Percentiles rank a stretch among this genome's conserved stretches.
phyloP scores from a whole-genome alignment of 2,888 invertebrate genomes.

The Hydropsyche betteni region DNA sequence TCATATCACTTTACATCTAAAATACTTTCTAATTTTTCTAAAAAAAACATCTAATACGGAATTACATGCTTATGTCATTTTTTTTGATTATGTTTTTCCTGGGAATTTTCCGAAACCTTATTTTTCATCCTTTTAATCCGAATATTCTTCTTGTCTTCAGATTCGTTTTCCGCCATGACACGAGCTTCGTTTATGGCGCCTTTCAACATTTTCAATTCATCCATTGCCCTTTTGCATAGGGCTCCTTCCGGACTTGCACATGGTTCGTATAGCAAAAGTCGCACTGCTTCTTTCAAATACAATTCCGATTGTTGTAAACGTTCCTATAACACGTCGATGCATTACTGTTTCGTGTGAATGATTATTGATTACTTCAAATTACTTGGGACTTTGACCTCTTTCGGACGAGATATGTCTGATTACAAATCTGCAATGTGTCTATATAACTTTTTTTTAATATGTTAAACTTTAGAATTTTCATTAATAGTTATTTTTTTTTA shows the following conservation, averaged over 20 bases:
- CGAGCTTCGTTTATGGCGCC: constrained; percentile 61
- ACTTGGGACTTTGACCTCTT: too few species aligned
- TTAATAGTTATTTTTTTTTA: too few species aligned
- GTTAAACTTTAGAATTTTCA: too few species aligned
- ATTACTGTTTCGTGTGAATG: neutral
- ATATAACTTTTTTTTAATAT: too few species aligned
- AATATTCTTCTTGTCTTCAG: neutral
- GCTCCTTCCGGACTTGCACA: constrained; percentile 76
- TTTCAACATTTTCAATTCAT: constrained; percentile 70
- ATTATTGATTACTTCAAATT: too few species aligned
- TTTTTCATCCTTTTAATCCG: constrained; percentile 17
- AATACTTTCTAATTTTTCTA: too few species aligned
- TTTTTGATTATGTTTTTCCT: too few species aligned
- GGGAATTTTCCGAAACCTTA: neutral
- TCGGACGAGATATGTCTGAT: too few species aligned
- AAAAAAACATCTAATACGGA: too few species aligned
- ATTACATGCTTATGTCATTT: too few species aligned
- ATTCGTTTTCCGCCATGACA: constrained; percentile 52
- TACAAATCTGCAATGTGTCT: too few species aligned
- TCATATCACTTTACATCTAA: too few species aligned
- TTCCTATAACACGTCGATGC: constrained; percentile 56
- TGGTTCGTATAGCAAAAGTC: constrained; percentile 77
- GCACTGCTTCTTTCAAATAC: constrained; percentile 69
- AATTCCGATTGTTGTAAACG: constrained; percentile 68
- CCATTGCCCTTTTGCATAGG: constrained; percentile 73